Evolutionary conservation across 2,797 vertebrate genomes (phyloP).

Genomic region (Anas acuta): DNA sequence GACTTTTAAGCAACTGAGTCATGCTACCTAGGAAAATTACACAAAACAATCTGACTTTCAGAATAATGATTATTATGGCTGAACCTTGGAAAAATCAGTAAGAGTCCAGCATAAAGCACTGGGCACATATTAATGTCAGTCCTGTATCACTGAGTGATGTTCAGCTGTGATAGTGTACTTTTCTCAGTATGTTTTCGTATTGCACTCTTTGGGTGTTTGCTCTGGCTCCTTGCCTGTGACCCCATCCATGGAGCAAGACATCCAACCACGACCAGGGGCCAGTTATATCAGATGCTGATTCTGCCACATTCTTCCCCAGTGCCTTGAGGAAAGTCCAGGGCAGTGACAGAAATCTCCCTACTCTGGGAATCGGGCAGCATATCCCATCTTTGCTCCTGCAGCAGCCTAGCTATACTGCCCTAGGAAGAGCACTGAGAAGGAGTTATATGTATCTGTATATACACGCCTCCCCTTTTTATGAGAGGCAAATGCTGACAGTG

Average conservation of each 20-base stretch:
- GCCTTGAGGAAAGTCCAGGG: neutral
- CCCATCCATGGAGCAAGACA: neutral
- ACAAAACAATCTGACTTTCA: slow-evolving; percentile 17
- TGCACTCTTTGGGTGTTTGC: neutral
- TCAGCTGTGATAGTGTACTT: slow-evolving; percentile 36
- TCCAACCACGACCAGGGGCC: neutral
- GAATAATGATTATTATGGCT: neutral
- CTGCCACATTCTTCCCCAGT: neutral
- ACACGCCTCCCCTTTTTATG: neutral
- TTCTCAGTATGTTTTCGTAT: slow-evolving; percentile 48
- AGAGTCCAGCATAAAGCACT: neutral
- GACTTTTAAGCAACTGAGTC: slow-evolving; percentile 11
- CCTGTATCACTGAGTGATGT: neutral
- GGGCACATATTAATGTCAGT: neutral
- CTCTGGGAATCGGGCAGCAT: neutral
- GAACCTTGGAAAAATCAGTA: slow-evolving; percentile 3
- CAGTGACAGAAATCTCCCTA: neutral
- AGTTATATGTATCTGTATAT: neutral
- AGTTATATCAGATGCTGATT: neutral
- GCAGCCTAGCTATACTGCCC: neutral
- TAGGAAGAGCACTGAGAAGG: neutral
- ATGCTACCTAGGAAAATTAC: neutral
- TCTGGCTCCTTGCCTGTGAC: neutral
- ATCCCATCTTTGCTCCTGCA: neutral
- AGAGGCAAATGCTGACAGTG: neutral